Evolutionary conservation across 2,888 invertebrate species (phyloP).

Genomic region (Dendrolimus houi): DNA sequence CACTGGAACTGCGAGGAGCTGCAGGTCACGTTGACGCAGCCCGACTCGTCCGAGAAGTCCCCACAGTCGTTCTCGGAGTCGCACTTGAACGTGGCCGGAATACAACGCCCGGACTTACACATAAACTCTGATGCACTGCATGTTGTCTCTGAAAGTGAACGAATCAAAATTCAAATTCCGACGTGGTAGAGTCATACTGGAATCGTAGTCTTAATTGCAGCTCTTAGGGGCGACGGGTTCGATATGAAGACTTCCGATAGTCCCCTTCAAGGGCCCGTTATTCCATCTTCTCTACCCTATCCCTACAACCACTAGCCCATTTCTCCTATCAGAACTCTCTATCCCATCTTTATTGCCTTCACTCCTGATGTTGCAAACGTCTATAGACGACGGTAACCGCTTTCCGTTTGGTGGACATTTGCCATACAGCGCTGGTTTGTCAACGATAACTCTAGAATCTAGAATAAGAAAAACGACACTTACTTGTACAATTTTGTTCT

Average conservation of each 20-base stretch:
- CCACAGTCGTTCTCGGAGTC: constrained; percentile 98
- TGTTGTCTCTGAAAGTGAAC: constrained; percentile 90
- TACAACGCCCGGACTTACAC: constrained; percentile 94
- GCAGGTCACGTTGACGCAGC: constrained; percentile 95
- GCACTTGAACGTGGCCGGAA: constrained; percentile 94
- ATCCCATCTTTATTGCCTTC: background rate
- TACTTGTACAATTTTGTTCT: constrained; percentile 94
- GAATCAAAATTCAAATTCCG: constrained; percentile 11
- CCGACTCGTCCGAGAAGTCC: constrained; percentile 94
- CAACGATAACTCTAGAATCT: too few species aligned
- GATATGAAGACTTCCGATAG: too few species aligned
- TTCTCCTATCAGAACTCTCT: too few species aligned
- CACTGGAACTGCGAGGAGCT: constrained; percentile 94
- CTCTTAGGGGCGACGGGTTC: too few species aligned
- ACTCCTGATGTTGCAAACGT: too few species aligned
- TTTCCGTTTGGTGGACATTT: background rate
- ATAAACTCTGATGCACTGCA: constrained; percentile 94
- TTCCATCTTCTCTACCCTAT: too few species aligned
- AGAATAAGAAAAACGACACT: constrained; percentile 36
- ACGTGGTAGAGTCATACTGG: background rate
- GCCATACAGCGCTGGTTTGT: too few species aligned
- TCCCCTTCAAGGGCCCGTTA: too few species aligned
- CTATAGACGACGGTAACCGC: background rate
- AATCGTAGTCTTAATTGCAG: too few species aligned
- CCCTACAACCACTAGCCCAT: too few species aligned